Percentiles rank a stretch among this genome's conserved stretches.
Conservation (phyloP, 2,113 vertebrate species). For the Neodon shergylaensis region DNA sequence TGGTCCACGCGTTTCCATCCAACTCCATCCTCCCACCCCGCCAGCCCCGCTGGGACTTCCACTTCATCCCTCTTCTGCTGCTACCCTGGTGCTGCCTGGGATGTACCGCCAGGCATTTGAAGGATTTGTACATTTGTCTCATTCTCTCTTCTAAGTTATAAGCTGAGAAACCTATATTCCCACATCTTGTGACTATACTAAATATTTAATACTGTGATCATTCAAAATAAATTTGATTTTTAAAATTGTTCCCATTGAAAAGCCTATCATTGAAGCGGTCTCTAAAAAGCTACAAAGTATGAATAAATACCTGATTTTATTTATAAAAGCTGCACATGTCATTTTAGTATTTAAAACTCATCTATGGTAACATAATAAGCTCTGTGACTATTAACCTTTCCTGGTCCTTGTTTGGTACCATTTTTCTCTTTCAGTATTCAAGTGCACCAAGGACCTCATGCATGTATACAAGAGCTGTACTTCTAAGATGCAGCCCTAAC, state of each 20-base stretch:
- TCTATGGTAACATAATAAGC: conserved; percentile 1
- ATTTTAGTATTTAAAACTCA: conserved; percentile 45
- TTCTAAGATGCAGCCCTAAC: neutral
- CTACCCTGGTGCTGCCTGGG: neutral
- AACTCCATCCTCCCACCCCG: neutral
- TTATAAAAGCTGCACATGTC: conserved; percentile 31
- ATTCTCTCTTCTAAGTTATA: neutral
- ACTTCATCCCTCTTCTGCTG: neutral
- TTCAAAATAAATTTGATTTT: conserved; percentile 44
- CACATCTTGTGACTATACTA: neutral
- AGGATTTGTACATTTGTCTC: neutral
- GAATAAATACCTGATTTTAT: conserved; percentile 33
- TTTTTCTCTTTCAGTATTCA: neutral
- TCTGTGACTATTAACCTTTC: conserved; percentile 19
- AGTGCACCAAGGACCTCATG: neutral
- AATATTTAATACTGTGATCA: conserved; percentile 39
- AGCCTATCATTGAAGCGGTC: conserved; percentile 43
- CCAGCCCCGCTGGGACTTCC: neutral
- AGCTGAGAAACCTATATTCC: conserved; percentile 12
- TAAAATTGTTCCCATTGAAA: conserved; percentile 37
- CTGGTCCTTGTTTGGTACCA: conserved; percentile 28
- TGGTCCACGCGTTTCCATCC: neutral
- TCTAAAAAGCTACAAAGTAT: conserved; percentile 44
- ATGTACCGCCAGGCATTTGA: neutral
- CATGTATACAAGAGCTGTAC: neutral